Base-by-base conservation (phyloP, 92 coral and sea anemone genomes). In the Epizoanthus illoricatus region DNA sequence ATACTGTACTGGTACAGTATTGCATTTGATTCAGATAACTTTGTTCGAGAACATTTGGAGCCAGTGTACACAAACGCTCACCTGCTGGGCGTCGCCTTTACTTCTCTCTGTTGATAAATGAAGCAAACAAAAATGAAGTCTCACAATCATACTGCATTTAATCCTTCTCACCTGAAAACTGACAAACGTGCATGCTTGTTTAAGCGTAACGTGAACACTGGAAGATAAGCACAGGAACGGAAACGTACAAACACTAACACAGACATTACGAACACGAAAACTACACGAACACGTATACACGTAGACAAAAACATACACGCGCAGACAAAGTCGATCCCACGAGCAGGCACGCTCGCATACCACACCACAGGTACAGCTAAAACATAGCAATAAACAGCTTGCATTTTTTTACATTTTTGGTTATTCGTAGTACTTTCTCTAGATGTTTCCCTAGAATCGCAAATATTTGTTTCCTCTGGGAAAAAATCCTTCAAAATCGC, bases 31-130 rank as follows among this genome's bases (percentile, higher is more conserved):
- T 65, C n/a, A 21, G 7, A 4, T 21, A 15, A 19, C 8, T 65
- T 65, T 65, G 69, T 65, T 65, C 33, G 17, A 65, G 69, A n/a
- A 65, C 24, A 28, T 28, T 65, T 21, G 9, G 4, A 67, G 12
- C 45, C 41, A 24, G 5, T 12, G 72, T 66, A 5, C 28, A 45
- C 73, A 6, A 54, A 43, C 36, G 0, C 81, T 75, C 41, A 75
- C 81, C 81, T 75, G 81, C 3, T 58, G 54, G 6, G 60, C 68
- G 24, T 75, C 81, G 7, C 81, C 36, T 75, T 75, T 58, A 75
- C 11, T 75, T 75, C 81, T 60, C 55, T 75, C 81, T 75, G 81
- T 59, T 60, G 36, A 59, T 28, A 36, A n/a, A 56, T 39, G 28
- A 60, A 23, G 61, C 5, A 75, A n/a, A 3, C 21, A 13, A n/a